Evolutionary conservation across 2,797 vertebrate species (phyloP).

Genomic region (Sebastes matsubarae): DNA sequence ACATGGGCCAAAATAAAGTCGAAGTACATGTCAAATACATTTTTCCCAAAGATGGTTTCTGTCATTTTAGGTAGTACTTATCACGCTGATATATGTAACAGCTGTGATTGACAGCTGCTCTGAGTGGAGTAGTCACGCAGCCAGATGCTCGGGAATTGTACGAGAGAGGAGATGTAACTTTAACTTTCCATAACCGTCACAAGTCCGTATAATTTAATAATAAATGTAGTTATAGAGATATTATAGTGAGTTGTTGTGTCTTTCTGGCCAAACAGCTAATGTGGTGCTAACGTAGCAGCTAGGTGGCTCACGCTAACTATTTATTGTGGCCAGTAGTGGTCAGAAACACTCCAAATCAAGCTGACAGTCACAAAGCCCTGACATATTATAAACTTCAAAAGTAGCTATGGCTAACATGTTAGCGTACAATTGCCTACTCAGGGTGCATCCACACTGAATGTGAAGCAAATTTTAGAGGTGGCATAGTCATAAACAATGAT

Average conservation of each 20-base stretch:
- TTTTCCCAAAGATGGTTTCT: background rate
- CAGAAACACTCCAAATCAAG: background rate
- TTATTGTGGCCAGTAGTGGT: background rate
- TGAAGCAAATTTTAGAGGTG: background rate
- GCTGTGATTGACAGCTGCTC: background rate
- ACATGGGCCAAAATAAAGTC: background rate
- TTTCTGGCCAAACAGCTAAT: too few relatives aligned
- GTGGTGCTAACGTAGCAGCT: too few relatives aligned
- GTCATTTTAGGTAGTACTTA: background rate
- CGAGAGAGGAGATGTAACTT: too few relatives aligned
- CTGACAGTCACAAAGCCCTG: background rate
- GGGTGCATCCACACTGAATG: background rate
- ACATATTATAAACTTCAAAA: background rate
- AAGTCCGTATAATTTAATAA: too few relatives aligned
- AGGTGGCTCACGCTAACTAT: too few relatives aligned
- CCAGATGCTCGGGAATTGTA: too few relatives aligned
- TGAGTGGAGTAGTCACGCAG: background rate
- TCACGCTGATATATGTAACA: background rate
- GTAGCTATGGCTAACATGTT: background rate
- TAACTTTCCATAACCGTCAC: background rate
- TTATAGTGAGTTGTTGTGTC: too few relatives aligned
- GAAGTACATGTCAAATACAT: background rate
- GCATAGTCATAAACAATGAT: background rate
- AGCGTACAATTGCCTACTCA: background rate
- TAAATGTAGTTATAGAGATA: too few relatives aligned